Base-by-base conservation (phyloP, 2,888 invertebrate species). In the Chalcis sispes region DNA sequence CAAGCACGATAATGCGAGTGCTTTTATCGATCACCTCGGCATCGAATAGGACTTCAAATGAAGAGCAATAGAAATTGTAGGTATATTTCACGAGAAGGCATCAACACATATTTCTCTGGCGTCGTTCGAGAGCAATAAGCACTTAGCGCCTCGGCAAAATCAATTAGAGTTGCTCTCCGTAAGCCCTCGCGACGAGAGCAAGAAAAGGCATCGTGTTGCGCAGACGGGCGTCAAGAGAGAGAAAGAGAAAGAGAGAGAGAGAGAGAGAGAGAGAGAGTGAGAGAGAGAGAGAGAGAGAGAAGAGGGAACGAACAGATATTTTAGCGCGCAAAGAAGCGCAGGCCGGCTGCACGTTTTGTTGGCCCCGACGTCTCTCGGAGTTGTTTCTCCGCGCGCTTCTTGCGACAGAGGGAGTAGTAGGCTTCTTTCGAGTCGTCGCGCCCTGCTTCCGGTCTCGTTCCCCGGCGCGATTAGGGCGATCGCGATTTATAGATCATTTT, bases 71-170 rank as follows among this genome's bases (percentile, higher is more conserved):
- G 27, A 15, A 59, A 18, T 7, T 10, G 13, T 10, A 46, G 58
- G 7, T 25, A 20, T 32, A 42, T n/a, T 8, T 25, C 42, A 4
- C 15, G 13, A 61, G 42, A 40, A 61, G 10, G 56, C n/a, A 27
- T 13, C 15, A 3, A 64, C n/a, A 64, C 18, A 56, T 42, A 27
- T 27, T n/a, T 64, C 64, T 27, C 20, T 8, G 15, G 23, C 32
- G 50, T 52, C 48, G 23, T 52, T 48, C 59, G 64, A 75, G 15
- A 80, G 84, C 82, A 83, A 83, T 83, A 82, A 83, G 79, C 84
- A 85, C 82, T 86, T 86, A 85, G 83, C 86, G 82, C 81, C 78
- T 82, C 82, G 80, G 81, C 86, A 85, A 86, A 86, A 85, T 82
- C 85, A 85, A 86, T 86, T 86, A 86, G 85, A 84, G 80, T 75